A percentile compares a stretch with the other conserved stretches of the same genome.
Evolutionary conservation across 2,888 invertebrate genomes (phyloP).

Genomic region (Metalampra italica): DNA sequence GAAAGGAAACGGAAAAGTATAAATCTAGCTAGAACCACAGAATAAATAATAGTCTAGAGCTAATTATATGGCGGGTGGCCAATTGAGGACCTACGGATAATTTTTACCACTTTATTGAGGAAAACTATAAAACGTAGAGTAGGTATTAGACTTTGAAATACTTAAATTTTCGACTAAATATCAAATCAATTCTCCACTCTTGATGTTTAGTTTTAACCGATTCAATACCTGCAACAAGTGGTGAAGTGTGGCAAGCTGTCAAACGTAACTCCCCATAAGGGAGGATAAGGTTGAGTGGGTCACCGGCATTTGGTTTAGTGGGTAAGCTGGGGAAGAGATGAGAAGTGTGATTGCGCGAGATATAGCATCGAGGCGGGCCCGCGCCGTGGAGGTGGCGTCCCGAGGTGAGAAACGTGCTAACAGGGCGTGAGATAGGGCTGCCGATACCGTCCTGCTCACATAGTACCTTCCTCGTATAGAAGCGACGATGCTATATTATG

Average conservation of each 20-base stretch:
- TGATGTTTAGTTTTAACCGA: no score
- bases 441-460: constrained; percentile 42
- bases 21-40: no score
- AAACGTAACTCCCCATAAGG: constrained; percentile 44
- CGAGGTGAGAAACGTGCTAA: constrained; percentile 74
- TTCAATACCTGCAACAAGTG: no score
- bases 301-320: constrained; percentile 62
- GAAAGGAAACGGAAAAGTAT: no score
- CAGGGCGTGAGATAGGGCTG: constrained; percentile 66
- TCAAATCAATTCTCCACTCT: no score
- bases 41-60: no score
- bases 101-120: no score
- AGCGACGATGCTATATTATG: neutral
- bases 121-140: no score
- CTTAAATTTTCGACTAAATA: no score
- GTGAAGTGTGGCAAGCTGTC: constrained; percentile 28
- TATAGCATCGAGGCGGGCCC: constrained; percentile 54
- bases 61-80: no score
- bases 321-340: constrained; percentile 60
- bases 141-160: no score
- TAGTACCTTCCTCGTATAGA: constrained; percentile 8
- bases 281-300: constrained; percentile 43
- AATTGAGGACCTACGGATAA: no score
- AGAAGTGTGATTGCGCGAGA: constrained; percentile 59
- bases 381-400: constrained; percentile 53